A percentile compares a stretch with the other conserved stretches of the same genome.
Conservation (phyloP, 1,140 invertebrate genomes). For the Sminthurinus signatus region DNA sequence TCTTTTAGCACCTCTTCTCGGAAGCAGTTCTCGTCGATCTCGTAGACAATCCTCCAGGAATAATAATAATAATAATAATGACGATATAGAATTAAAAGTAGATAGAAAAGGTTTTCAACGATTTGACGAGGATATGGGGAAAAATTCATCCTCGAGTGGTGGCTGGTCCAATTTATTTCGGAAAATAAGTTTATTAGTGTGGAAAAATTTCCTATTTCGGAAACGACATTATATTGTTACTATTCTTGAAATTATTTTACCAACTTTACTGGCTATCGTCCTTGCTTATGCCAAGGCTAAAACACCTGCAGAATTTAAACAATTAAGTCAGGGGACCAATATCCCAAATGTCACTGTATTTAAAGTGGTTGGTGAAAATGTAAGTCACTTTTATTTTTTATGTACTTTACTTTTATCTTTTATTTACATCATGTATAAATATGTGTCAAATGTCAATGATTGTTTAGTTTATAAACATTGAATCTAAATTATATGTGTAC, state of each 20-base stretch:
- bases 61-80: constrained; percentile 1
- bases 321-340: neutral
- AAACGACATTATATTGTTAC: constrained; percentile 38
- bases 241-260: constrained; percentile 35
- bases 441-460: too few relatives aligned
- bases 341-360: constrained; percentile 6
- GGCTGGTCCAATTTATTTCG: neutral
- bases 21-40: neutral
- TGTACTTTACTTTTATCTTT: too few relatives aligned
- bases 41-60: neutral
- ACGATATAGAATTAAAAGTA: neutral
- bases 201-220: constrained; percentile 36
- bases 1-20: neutral
- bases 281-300: constrained; percentile 21
- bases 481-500: too few relatives aligned
- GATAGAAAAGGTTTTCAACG: neutral
- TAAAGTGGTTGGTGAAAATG: too few relatives aligned
- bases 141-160: neutral
- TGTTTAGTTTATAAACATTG: too few relatives aligned
- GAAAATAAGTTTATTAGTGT: constrained; percentile 27
- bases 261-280: constrained; percentile 29
- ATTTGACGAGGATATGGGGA: constrained; percentile 6
- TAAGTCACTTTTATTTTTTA: too few relatives aligned
- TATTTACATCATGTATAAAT: too few relatives aligned
- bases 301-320: neutral